Percentiles rank a stretch among this genome's conserved stretches.
Evolutionary conservation across 2,888 invertebrate genomes (phyloP).

Genomic region (Ennomos erosarius): DNA sequence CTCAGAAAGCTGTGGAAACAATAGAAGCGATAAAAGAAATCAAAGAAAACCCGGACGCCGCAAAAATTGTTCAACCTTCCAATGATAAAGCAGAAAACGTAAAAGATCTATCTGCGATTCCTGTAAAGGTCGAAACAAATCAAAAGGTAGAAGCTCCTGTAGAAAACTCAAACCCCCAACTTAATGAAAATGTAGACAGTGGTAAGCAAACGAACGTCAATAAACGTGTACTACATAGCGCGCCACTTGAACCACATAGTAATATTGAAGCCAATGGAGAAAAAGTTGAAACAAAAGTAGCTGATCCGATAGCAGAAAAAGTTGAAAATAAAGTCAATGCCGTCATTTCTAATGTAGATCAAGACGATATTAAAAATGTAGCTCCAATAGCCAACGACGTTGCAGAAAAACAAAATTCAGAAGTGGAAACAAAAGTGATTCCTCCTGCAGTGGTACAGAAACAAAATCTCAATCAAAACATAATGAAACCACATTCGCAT

Average conservation of each 20-base stretch:
- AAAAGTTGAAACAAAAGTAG: conserved; percentile 8
- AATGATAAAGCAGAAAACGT: conserved; percentile 14
- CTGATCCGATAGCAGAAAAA: not conserved
- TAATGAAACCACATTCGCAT: conserved; percentile 54
- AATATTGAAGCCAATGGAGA: conserved; percentile 24
- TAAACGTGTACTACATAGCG: conserved; percentile 14
- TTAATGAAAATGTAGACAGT: conserved; percentile 10
- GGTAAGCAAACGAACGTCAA: conserved; percentile 11
- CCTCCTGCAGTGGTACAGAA: not conserved
- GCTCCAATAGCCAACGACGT: not conserved
- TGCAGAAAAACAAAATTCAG: too few relatives aligned
- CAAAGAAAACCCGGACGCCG: conserved; percentile 45
- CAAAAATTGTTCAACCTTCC: conserved; percentile 8
- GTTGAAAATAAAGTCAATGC: not conserved
- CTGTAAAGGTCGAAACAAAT: conserved; percentile 18
- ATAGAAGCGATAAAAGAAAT: conserved; percentile 78
- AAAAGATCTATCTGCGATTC: conserved; percentile 13
- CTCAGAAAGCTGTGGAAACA: conserved; percentile 74
- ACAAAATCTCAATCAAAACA: conserved; percentile 6
- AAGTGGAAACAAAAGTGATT: too few relatives aligned
- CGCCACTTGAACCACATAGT: conserved; percentile 21
- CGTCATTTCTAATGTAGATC: not conserved
- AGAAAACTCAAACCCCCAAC: conserved; percentile 19
- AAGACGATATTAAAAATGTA: not conserved
- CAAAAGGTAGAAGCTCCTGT: conserved; percentile 1